These are phyloP conservation scores for Chlamydotis undulata DNA, from an alignment of 2,113 vertebrate genomes.

Conservation along the genomic window DNA sequence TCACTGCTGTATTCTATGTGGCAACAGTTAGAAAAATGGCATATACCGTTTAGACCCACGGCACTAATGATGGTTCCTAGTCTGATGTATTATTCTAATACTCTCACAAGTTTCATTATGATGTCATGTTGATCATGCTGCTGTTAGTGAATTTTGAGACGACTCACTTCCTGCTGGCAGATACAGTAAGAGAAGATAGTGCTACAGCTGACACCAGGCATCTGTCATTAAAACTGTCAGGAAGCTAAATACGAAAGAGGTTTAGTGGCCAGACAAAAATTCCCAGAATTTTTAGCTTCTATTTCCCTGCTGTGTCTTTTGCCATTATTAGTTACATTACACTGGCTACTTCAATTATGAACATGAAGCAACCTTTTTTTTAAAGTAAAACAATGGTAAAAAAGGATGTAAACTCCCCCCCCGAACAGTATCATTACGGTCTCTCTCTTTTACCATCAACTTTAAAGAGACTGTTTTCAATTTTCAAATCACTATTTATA, in stretches of 20 bases:
- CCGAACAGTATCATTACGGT: neutral
- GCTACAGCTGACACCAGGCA: conserved; percentile 7
- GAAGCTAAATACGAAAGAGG: conserved; percentile 18
- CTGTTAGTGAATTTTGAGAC: conserved; percentile 43
- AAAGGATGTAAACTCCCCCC: neutral
- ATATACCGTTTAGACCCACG: neutral
- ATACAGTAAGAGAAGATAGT: neutral
- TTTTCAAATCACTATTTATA: neutral
- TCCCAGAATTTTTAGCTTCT: neutral
- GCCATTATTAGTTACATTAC: neutral
- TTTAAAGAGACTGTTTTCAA: neutral
- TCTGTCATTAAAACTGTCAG: conserved; percentile 49
- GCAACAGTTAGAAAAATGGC: conserved; percentile 22
- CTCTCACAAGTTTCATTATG: conserved; percentile 7
- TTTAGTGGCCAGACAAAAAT: neutral
- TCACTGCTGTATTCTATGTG: neutral
- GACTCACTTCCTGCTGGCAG: conserved; percentile 31
- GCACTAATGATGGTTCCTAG: conserved; percentile 22
- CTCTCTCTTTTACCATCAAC: neutral
- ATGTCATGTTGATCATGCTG: conserved; percentile 14
- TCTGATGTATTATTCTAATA: conserved; percentile 3
- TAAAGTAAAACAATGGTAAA: neutral
- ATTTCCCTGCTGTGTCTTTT: neutral
- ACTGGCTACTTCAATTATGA: neutral
- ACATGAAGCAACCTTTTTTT: neutral